Evolutionary conservation across 2,113 vertebrate genomes (phyloP), one percentile per base, ranked within the genome.

Genomic region (Arenaria interpres): DNA sequence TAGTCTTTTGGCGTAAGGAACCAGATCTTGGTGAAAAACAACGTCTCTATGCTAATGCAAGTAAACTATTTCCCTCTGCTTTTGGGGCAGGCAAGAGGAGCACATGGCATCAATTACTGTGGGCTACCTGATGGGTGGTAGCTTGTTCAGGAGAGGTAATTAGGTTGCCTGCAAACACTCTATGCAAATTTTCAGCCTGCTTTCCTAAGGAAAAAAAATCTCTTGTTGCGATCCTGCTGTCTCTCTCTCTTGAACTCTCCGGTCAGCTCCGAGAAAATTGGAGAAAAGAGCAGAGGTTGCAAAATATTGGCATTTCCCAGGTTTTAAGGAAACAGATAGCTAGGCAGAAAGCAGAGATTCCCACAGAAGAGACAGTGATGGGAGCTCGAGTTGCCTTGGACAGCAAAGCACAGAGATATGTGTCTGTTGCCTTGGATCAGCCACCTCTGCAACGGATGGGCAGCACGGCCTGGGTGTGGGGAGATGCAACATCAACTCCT

Each of bases 61-160:
- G 43, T 16, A 50, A 54, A 68, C 2, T 17, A 17, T 76, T 81
- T 14, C 23, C 3, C 9, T 87, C 30, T 75, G 81, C 24, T 78
- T 41, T 72, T 30, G 39, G 32, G 43, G 51, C 37, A 87, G 80
- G 64, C 33, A 45, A 45, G 69, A 43, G 64, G 8, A 87, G 41
- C 48, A 24, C 43, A 0, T 19, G 39, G 51, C 39, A 76, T 48
- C 51, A 22, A 10, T 73, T 82, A 51, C 48, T 14, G 73, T 37
- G 78, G 62, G 92, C 63, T 82, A 19, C 90, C 78, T 56, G 66
- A 33, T 10, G 78, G 51, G 62, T 63, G 74, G 74, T 27, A 76
- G 66, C 30, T 28, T 60, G 77, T 56, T 94, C 53, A 76, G 85
- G 64, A 87, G 73, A 88, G 85, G 9, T 85, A 79, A 94, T 93